Percentiles rank a stretch among this genome's conserved stretches.
phyloP scores from a whole-genome alignment of 2,888 invertebrate genomes.

The Plagodis pulveraria region DNA sequence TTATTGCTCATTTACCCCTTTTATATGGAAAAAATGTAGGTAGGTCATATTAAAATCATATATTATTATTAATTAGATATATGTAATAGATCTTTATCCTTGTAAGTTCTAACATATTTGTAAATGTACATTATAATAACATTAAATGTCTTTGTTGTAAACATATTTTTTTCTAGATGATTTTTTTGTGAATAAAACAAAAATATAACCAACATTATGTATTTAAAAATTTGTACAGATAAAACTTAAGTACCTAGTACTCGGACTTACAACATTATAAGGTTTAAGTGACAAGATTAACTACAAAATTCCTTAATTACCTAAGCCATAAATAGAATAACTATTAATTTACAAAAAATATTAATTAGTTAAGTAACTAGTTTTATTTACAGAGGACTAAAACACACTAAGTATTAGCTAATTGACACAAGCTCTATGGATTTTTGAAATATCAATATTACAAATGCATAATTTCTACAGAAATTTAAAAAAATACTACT shows the following conservation, averaged over 20 bases:
- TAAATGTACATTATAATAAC: no score
- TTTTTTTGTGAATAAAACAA: constrained; percentile 37
- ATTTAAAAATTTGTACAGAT: constrained; percentile 79
- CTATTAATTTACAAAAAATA: constrained; percentile 34
- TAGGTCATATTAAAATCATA: no score
- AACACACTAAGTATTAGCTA: constrained; percentile 3
- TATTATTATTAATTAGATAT: no score
- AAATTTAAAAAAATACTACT: no score
- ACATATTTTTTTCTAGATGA: no score
- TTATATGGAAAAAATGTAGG: no score
- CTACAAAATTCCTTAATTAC: constrained; percentile 28
- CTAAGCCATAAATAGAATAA: constrained; percentile 38
- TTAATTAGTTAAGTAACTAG: constrained; percentile 21
- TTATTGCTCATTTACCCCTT: no score
- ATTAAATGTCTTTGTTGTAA: no score
- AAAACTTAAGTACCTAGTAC: constrained; percentile 73
- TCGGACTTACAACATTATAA: constrained; percentile 50
- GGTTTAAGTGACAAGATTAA: constrained; percentile 62
- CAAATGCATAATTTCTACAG: not conserved
- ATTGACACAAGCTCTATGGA: not conserved
- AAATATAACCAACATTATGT: constrained; percentile 73
- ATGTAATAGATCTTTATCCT: no score
- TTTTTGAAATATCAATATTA: not conserved
- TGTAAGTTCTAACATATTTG: no score
- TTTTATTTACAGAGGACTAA: constrained; percentile 35